Base-by-base conservation (phyloP, 2,113 vertebrate genomes). In the Elanus axillaris region DNA sequence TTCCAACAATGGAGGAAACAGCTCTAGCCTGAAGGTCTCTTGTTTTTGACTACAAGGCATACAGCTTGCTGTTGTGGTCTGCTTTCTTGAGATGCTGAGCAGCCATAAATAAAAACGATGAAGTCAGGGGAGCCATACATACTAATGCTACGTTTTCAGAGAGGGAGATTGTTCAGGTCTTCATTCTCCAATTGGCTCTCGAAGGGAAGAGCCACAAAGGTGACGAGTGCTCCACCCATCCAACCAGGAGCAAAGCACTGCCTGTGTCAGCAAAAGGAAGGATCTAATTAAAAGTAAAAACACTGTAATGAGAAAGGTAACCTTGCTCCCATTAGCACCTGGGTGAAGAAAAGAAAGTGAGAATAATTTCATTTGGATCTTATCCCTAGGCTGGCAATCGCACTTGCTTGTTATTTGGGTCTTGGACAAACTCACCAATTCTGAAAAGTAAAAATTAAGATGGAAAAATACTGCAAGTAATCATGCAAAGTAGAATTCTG, bases 401-500 rank as follows among this genome's bases (percentile, higher is more conserved):
- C 62, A 58, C 62, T 85, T 36, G 1, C 5, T 58, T 19, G 9
- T 79, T 91, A 48, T 72, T 79, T 82, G 14, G 13, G 58, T 86
- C 71, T 90, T 86, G 43, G 84, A 79, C 42, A 95, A 88, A 87
- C 16, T 68, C 21, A 69, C 7, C 13, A 25, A 2, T 66, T 94
- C 50, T 90, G 79, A 92, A 69, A 96, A 34, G 21, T n/a, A 72
- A 93, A 97, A 81, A 50, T 0, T 1, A 69, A 60, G 69, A 82
- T 36, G 56, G 81, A 96, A 94, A 96, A 90, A 80, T 79, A 80
- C 94, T 87, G 84, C 88, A 94, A 96, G 38, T 67, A 95, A 86
- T 96, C 80, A 90, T 25, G 71, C 72, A 88, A 95, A 94, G 43
- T 90, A 87, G 38, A 89, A 95, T 83, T 94, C 56, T 81, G 73